Evolutionary conservation across 2,113 vertebrate genomes (phyloP).

Genomic region (Calonectris borealis): DNA sequence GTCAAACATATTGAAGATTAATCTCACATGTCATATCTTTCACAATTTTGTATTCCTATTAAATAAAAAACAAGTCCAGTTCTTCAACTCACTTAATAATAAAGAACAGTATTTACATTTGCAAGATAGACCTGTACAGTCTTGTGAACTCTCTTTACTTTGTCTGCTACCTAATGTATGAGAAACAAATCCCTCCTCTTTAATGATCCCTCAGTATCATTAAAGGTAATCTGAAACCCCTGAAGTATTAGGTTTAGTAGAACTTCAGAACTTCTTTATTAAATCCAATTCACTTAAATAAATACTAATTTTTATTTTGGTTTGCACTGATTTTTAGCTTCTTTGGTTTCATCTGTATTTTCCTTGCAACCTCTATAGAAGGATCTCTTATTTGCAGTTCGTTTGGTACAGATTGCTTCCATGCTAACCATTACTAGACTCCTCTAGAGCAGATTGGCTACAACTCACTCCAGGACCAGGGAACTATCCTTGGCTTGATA

Average conservation of each 20-base stretch:
- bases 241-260: neutral
- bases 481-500: neutral
- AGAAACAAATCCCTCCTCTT: neutral
- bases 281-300: neutral
- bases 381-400: neutral
- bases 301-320: neutral
- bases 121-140: neutral
- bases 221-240: neutral
- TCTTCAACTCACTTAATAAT: neutral
- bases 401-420: neutral
- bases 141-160: neutral
- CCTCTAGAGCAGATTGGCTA: neutral
- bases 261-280: neutral
- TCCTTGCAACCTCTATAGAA: neutral
- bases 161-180: neutral
- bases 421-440: neutral
- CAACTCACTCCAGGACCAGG: neutral
- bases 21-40: neutral
- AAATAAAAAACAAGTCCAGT: neutral
- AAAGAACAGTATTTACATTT: neutral
- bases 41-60: neutral
- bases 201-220: neutral
- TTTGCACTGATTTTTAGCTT: neutral
- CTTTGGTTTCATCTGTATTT: neutral
- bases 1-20: neutral